Evolutionary conservation across 2,113 vertebrate genomes (phyloP).

Genomic region (Bothrops jararaca): DNA sequence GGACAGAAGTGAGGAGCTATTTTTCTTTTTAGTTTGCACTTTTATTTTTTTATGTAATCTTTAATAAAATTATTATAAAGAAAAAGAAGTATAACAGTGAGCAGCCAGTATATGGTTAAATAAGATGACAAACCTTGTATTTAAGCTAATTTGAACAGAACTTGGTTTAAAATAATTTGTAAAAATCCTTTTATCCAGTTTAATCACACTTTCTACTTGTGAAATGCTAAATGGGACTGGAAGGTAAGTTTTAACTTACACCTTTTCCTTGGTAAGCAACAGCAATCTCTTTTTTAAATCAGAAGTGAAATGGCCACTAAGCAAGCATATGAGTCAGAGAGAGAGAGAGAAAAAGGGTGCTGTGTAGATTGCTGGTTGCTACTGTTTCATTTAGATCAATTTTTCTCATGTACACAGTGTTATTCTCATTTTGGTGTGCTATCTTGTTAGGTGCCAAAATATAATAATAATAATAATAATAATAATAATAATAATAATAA

Average conservation of each 20-base stretch:
- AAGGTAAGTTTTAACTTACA: not conserved
- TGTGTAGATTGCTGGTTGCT: not conserved
- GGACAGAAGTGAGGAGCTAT: not conserved
- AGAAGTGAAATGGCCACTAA: not conserved
- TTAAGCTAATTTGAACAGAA: not conserved
- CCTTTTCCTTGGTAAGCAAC: not conserved
- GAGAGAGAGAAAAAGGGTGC: not conserved
- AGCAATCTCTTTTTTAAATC: not conserved
- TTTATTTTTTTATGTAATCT: not conserved
- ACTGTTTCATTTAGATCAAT: not conserved
- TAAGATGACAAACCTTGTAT: not conserved
- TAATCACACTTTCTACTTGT: not conserved
- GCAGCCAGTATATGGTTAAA: not conserved
- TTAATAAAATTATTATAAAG: not conserved
- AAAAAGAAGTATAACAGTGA: not conserved
- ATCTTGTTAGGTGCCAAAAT: too few species aligned
- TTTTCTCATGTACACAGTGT: not conserved
- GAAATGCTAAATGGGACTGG: not conserved
- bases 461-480: too few species aligned
- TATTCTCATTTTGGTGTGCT: too few species aligned
- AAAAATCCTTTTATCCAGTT: not conserved
- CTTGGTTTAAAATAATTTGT: not conserved
- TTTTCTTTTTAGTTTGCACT: not conserved
- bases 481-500: too few species aligned
- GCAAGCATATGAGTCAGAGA: not conserved